Evolutionary conservation across 2,797 vertebrate genomes (phyloP), one percentile per base, ranked within the genome.

Genomic region (Hydrocynus forskahlii): DNA sequence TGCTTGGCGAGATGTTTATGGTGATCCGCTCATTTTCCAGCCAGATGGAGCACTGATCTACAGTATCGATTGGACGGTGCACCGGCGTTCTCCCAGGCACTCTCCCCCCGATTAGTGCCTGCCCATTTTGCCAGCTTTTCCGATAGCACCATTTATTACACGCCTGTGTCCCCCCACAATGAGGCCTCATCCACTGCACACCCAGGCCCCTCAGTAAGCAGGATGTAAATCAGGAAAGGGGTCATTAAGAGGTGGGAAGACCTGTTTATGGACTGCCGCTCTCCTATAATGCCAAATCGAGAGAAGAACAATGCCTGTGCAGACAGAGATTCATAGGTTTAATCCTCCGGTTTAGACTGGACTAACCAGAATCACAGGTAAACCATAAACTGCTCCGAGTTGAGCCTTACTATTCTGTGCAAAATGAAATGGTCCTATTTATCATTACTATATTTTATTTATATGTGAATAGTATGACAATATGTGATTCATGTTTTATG

Each of bases 21-120:
- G 95, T 83, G 85, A 94, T 95, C 93, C 91, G 92, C 94, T 96
- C 94, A 96, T 97, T 97, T 96, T 95, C 95, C 94, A 95, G 95
- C 92, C 94, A 94, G 95, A 95, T 96, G 95, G 96, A 94, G 92
- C 91, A 92, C 93, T 96, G 96, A 97, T 96, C 95, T 95, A 96
- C 94, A 92, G 94, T 92, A 94, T 95, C 89, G 94, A 95, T 95
- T 89, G 84, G 76, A 74, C 80, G 77, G 75, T 78, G 71, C 74
- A 1, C 76, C 64, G 57, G 73, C 52, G 54, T 81, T 81, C 85
- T 83, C 76, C 59, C 83, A 67, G 83, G 83, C 84, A 76, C 79
- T 81, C 83, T 83, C 83, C 71, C 76, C 78, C 75, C 78, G 83
- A 89, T 87, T 89, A 89, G 86, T 81, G 81, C 79, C 76, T 81